Evolutionary conservation across 35 echinoderm and acorn worm species (phyloP).

Genomic region (Stichopus chloronotus): DNA sequence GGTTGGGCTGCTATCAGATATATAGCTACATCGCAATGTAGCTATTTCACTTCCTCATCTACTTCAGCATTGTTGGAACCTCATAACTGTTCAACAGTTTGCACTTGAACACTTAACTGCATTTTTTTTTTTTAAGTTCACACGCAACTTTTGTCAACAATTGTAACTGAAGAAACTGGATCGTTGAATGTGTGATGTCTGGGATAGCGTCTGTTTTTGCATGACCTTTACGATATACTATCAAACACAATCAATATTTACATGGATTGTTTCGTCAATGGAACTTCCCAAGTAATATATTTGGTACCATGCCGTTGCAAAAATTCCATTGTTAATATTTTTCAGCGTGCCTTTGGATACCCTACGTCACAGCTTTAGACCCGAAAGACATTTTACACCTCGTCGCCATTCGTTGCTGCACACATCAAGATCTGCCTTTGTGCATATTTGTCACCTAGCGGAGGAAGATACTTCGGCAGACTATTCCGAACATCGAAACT

Average conservation of each 20-base stretch:
- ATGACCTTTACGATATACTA: slow-evolving; percentile 10
- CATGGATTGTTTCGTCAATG: background rate
- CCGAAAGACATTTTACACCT: background rate
- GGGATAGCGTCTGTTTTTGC: background rate
- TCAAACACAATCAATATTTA: slow-evolving; percentile 1
- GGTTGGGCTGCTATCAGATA: too few species aligned
- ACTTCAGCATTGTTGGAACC: too few species aligned
- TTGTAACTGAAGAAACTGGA: too few species aligned
- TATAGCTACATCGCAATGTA: too few species aligned
- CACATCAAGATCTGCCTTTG: background rate
- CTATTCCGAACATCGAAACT: background rate
- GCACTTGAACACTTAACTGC: too few species aligned
- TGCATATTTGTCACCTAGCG: background rate
- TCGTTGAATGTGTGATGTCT: background rate
- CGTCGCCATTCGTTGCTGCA: background rate
- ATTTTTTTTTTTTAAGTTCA: too few species aligned
- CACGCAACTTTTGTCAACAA: too few species aligned
- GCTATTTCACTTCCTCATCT: too few species aligned
- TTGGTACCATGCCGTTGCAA: background rate
- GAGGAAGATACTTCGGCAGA: background rate
- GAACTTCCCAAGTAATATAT: background rate
- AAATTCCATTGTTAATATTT: background rate
- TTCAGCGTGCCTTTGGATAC: slow-evolving; percentile 2
- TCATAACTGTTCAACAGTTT: too few species aligned
- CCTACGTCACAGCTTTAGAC: background rate